A percentile compares a stretch with the other conserved stretches of the same genome.
phyloP scores from a whole-genome alignment of 2,113 vertebrate species.

The Brachypteracias leptosomus region DNA sequence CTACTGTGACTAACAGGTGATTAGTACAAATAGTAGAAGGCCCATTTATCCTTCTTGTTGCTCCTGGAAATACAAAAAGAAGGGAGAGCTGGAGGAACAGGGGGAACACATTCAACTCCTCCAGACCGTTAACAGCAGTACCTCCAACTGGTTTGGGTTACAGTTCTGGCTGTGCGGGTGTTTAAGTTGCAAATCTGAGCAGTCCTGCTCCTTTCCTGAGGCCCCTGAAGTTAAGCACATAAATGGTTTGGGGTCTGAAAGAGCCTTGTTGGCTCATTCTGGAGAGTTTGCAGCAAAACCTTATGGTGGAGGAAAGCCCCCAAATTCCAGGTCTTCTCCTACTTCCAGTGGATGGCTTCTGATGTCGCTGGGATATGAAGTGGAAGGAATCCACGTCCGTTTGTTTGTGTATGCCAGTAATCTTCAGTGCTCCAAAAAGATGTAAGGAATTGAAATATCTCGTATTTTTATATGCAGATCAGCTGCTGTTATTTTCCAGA shows the following conservation, averaged over 20 bases:
- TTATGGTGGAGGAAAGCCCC: neutral
- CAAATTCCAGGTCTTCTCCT: neutral
- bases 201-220: neutral
- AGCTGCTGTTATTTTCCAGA: neutral
- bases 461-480: neutral
- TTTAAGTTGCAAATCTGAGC: neutral
- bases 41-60: neutral
- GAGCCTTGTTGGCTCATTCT: neutral
- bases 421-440: neutral
- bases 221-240: neutral
- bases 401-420: neutral
- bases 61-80: neutral
- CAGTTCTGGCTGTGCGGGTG: neutral
- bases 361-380: neutral
- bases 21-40: neutral
- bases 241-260: neutral
- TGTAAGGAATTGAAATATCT: neutral
- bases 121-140: neutral
- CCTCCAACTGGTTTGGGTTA: neutral
- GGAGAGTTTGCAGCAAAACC: neutral
- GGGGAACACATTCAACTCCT: neutral
- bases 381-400: neutral
- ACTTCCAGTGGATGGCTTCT: neutral
- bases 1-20: constrained; percentile 4
- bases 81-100: neutral